Conservation (phyloP, 1,140 invertebrate genomes). For the Centruroides sculpturatus region DNA sequence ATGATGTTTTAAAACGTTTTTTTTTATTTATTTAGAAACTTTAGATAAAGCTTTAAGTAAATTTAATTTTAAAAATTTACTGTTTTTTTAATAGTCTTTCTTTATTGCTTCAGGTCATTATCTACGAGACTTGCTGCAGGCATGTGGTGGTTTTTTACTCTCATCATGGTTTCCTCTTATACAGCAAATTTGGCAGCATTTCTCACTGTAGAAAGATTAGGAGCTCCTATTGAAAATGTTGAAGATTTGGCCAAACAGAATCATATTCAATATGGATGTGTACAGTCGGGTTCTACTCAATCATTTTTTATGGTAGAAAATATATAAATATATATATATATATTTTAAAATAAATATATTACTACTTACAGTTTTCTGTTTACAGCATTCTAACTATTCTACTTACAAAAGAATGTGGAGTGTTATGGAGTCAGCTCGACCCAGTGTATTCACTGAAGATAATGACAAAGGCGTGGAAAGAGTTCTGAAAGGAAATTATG, state of each 20-base stretch:
- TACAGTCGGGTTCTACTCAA: constrained; percentile 36
- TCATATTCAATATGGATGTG: constrained; percentile 38
- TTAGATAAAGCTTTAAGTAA: too few species aligned
- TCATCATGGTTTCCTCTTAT: constrained; percentile 43
- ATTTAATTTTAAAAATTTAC: too few species aligned
- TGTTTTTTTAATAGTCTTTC: neutral
- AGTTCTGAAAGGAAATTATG: constrained; percentile 71
- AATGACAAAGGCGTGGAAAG: constrained; percentile 74
- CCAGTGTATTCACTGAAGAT: constrained; percentile 65
- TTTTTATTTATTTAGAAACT: too few species aligned
- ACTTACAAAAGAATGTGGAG: constrained; percentile 86
- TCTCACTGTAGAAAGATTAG: constrained; percentile 42
- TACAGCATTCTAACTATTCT: constrained; percentile 77
- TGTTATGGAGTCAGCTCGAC: constrained; percentile 73
- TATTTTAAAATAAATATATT: too few species aligned
- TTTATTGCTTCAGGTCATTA: constrained; percentile 21
- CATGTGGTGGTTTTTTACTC: constrained; percentile 42
- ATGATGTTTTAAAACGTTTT: too few species aligned
- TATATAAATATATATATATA: neutral
- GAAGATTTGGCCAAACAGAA: constrained; percentile 42
- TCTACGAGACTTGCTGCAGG: constrained; percentile 32
- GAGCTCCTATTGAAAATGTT: constrained; percentile 37
- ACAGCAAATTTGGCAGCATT: constrained; percentile 43
- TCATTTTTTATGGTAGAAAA: constrained; percentile 28
- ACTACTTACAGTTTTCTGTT: neutral